Evolutionary conservation across 2,797 vertebrate species (phyloP).

Genomic region (Vespertilio murinus): DNA sequence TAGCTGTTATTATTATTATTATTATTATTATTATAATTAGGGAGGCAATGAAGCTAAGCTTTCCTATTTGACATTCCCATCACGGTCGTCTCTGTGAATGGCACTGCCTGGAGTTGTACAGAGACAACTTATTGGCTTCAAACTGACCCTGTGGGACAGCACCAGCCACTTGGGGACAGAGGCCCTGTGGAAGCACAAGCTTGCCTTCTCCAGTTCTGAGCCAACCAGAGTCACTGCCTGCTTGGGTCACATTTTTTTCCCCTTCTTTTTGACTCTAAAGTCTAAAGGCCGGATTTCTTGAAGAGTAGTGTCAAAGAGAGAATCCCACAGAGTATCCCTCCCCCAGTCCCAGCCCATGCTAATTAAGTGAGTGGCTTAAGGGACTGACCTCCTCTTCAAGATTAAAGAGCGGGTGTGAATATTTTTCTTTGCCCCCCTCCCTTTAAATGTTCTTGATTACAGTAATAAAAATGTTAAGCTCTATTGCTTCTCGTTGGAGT

Average conservation of each 20-base stretch:
- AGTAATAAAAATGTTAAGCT: conserved; percentile 66
- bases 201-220: neutral
- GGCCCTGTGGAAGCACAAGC: neutral
- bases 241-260: neutral
- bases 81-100: neutral
- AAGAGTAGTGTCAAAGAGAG: conserved; percentile 20
- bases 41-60: neutral
- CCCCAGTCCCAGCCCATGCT: neutral
- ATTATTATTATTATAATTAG: neutral
- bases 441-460: conserved; percentile 69
- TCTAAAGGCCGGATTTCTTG: conserved; percentile 44
- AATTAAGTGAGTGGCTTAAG: conserved; percentile 58
- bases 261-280: neutral
- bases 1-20: neutral
- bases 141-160: neutral
- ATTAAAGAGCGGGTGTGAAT: conserved; percentile 61
- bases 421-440: conserved; percentile 51
- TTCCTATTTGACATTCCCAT: neutral
- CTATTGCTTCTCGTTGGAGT: conserved; percentile 53
- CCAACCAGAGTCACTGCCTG: conserved; percentile 17
- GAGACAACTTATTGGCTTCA: neutral
- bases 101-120: neutral
- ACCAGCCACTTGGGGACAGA: neutral
- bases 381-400: conserved; percentile 39
- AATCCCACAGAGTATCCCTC: neutral